Base-by-base conservation (phyloP, 2,113 vertebrate species). In the Myiozetetes cayanensis region DNA sequence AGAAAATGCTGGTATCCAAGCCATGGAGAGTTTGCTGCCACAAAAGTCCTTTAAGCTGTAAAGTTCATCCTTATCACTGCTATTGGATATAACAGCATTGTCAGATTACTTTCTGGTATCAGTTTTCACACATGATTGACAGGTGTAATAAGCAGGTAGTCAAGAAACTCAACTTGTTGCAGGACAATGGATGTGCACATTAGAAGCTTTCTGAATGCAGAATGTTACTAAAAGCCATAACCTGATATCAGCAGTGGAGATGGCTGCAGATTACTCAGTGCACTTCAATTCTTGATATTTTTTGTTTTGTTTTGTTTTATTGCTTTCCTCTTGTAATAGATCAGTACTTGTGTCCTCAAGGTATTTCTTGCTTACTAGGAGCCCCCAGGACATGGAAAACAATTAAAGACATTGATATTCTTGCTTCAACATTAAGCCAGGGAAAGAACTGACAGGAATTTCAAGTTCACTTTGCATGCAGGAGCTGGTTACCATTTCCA, bases 121-220 rank as follows among this genome's bases (percentile, higher is more conserved):
- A 2, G 20, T 68, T 97, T 94, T 85, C 65, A 46, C 28, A 65
- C 22, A 44, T 95, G 94, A 96, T 70, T 97, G 93, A 79, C 91
- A 94, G 81, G 49, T 30, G n/a, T 96, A 97, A 95, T 93, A 89
- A 97, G 93, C 74, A 94, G 76, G 24, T 75, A 81, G 89, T 44
- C 33, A 87, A 91, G 77, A 76, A 91, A 87, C 14, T 65, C 82
- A 78, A n/a, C 52, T 78, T 82, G 49, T 85, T 85, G 49, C 58
- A 70, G 76, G 44, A 92, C 85, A 92, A 94, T 81, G 44, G 92
- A 72, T 89, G 25, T 68, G n/a, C 44, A 65, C 41, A 37, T 86
- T 71, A 84, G 73, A 86, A 92, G 25, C 23, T 66, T 77, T 94
- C 59, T 84, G 90, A 90, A 84, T 86, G 75, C 41, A 75, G 68